phyloP scores from a whole-genome alignment of 2,888 invertebrate genomes.

The Cryptocheilus praepositus region DNA sequence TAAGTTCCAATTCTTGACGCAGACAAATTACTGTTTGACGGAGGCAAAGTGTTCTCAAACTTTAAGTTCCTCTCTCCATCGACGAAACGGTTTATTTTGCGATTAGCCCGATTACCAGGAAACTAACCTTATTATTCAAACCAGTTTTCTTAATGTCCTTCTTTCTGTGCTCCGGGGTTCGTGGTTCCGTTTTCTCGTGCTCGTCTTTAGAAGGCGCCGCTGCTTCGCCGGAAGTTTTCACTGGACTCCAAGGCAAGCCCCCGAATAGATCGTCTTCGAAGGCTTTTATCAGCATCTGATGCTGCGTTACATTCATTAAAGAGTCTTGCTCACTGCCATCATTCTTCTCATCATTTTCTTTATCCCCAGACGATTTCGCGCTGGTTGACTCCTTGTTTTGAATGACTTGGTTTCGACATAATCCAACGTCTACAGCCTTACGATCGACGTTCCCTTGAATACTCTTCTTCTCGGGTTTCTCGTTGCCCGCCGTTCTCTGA shows the following conservation, averaged over 20 bases:
- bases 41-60: no score
- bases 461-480: not conserved
- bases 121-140: constrained; percentile 18
- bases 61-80: no score
- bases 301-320: constrained; percentile 57
- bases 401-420: not conserved
- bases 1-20: no score
- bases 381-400: not conserved
- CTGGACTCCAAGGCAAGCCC: not conserved
- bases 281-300: constrained; percentile 49
- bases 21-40: no score
- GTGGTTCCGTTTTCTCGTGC: not conserved
- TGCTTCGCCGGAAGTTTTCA: not conserved
- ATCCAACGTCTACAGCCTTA: not conserved
- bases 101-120: not conserved
- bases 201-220: not conserved
- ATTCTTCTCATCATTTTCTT: not conserved
- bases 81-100: no score
- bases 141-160: not conserved
- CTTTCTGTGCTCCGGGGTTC: constrained; percentile 21
- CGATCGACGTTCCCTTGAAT: no score
- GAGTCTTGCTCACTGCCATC: constrained; percentile 37
- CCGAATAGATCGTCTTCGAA: constrained; percentile 61
- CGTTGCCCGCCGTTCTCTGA: constrained; percentile 28
- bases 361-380: not conserved